Evolutionary conservation across 2,888 invertebrate species (phyloP), one percentile per base, ranked within the genome.

Genomic region (Phalera bucephala): DNA sequence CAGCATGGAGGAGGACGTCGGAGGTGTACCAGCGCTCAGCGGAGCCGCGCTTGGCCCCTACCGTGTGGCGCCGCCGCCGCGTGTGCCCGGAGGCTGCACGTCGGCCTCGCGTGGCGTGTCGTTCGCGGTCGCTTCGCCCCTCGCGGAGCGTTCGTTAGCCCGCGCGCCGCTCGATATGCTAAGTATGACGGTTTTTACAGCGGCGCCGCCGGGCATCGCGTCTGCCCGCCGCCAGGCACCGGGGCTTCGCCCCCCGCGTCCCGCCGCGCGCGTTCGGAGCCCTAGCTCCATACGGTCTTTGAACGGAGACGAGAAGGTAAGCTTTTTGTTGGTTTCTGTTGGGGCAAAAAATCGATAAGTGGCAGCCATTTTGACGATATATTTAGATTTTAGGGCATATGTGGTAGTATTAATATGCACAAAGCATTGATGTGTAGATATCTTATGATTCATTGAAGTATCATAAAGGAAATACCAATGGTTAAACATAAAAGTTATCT

Each of bases 221-320:
- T 73, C 71, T 70, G 70, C 70, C 80, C 71, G 76, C 74, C 81
- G 85, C 80, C 84, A 76, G 82, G 82, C 81, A 27, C 68, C 73
- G 72, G 76, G 71, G 69, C 73, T 72, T 63, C 68, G 75, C 74
- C 72, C 71, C 58, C 56, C 75, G 75, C 75, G 82, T 60, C 72
- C 37, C 75, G 76, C 60, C 87, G 88, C 88, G 85, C 88, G 88
- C 87, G 88, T 80, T 73, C 44, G 81, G 88, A 88, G 88, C 88
- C 88, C 88, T 86, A 52, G 88, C 87, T 88, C 88, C 81, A 63
- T 53, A 61, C 67, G 60, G 62, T 69, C 72, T 69, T 68, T 67
- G 67, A 64, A 59, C 78, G 75, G 64, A 76, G 66, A 56, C 48
- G 45, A 55, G 58, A 70, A 85, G 88, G 88, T 88, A 85, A 88